Evolutionary conservation across 2,888 invertebrate species (phyloP).

Genomic region (Thera britannica): DNA sequence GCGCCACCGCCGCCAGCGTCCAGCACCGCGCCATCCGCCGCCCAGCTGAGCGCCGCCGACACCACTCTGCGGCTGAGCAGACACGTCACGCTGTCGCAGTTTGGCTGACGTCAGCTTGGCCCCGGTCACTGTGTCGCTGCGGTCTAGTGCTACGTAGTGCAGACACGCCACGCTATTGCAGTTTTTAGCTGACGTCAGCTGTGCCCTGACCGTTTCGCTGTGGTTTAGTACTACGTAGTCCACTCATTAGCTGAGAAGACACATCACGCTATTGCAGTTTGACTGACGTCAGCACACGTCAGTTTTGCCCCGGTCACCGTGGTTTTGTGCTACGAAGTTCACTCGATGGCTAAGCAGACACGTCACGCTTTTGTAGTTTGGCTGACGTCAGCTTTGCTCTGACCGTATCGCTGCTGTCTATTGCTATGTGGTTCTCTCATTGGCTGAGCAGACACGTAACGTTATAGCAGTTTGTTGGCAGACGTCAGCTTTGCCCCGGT

Average conservation of each 20-base stretch:
- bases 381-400: not conserved
- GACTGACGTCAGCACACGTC: not conserved
- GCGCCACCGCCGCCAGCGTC: slow-evolving; percentile 81
- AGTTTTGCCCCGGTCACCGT: too few species aligned
- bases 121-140: not conserved
- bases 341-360: slow-evolving; percentile 5
- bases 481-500: too few species aligned
- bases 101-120: not conserved
- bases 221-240: not conserved
- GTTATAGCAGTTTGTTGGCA: not conserved
- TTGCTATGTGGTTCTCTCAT: not conserved
- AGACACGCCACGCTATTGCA: not conserved
- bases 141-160: not conserved
- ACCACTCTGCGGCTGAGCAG: slow-evolving; percentile 7
- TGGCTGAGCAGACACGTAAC: too few species aligned
- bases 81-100: not conserved
- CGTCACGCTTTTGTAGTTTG: not conserved
- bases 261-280: not conserved
- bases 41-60: slow-evolving; percentile 61
- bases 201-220: not conserved
- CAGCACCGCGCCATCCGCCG: slow-evolving; percentile 51
- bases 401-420: not conserved
- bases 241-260: slow-evolving; percentile 4
- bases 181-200: not conserved
- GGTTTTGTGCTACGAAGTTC: not conserved